Evolutionary conservation across 1,140 invertebrate genomes (phyloP).

Genomic region (Metaphire vulgaris): DNA sequence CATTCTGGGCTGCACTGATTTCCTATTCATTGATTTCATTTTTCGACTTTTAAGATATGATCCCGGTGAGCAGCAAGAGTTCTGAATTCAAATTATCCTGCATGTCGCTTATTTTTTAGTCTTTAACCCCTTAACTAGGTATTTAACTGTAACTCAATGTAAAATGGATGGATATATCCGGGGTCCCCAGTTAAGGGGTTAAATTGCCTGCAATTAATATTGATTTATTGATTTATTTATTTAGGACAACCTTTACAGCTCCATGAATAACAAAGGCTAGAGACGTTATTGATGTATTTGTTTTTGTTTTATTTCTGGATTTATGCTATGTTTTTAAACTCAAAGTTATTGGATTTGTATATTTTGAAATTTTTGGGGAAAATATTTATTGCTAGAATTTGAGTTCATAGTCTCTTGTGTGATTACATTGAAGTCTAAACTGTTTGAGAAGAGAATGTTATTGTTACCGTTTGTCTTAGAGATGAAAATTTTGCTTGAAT

Average conservation of each 20-base stretch:
- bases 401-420: background rate
- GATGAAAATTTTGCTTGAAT: background rate
- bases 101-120: background rate
- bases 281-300: too few relatives aligned
- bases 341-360: too few relatives aligned
- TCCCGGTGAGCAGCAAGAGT: background rate
- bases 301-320: too few relatives aligned
- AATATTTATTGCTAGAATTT: background rate
- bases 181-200: too few relatives aligned
- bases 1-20: background rate
- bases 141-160: conserved; percentile 2
- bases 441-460: background rate
- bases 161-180: too few relatives aligned
- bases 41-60: conserved; percentile 14
- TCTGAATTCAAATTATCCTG: conserved; percentile 1
- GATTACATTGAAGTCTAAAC: background rate
- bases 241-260: too few relatives aligned
- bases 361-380: background rate
- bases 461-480: background rate
- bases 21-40: background rate
- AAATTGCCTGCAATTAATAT: background rate
- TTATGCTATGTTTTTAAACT: too few relatives aligned
- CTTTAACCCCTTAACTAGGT: conserved; percentile 2
- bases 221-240: background rate
- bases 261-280: too few relatives aligned